Evolutionary conservation across 1,140 invertebrate species (phyloP), one percentile per base, ranked within the genome.

Genomic region (Sitodiplosis mosellana): DNA sequence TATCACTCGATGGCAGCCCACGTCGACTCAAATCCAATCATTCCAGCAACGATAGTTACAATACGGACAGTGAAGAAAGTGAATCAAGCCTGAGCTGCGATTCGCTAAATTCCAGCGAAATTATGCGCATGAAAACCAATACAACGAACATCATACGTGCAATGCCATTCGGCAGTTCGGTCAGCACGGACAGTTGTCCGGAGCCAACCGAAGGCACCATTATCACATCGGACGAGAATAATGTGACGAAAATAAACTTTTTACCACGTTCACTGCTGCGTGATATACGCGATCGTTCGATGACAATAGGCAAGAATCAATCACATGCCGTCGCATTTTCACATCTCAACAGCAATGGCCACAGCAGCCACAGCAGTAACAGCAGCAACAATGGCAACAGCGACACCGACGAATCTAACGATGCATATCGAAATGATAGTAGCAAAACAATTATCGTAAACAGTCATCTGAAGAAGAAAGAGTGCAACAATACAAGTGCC

Each of bases 1-100:
- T 75, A 55, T 76, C 78, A 55, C 77, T 74, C 51, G 79, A 76
- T 53, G 75, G 74, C n/a, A n/a, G n/a, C 59, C 79, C 80, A 58
- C 81, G 77, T 12, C 61, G 81, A 51, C 79, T 80, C 64, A 76
- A 74, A 59, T 71, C 71, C 46, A n/a, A n/a, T n/a, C 78, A 81
- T 55, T 53, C 75, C 21, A 69, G 72, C 51, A 55, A 58, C 6
- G 55, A 60, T 47, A 65, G 60, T 49, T 49, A 38, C 17, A 38
- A 65, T 33, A 60, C 63, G 21, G 64, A 67, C 50, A 60, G 59
- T 46, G 64, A 60, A 47, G 59, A 60, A 40, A 56, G 52, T 44
- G 60, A 60, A 48, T 54, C 37, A 58, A 57, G 57, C 2, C 51
- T 63, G 0, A 63, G 61, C 46, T 63, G 59, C 43, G 61, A 64